Percentiles rank a stretch among this genome's conserved stretches.
These are phyloP conservation scores for Hemichromis elongatus DNA, from an alignment of 2,113 vertebrate species.

Conservation along the genomic window DNA sequence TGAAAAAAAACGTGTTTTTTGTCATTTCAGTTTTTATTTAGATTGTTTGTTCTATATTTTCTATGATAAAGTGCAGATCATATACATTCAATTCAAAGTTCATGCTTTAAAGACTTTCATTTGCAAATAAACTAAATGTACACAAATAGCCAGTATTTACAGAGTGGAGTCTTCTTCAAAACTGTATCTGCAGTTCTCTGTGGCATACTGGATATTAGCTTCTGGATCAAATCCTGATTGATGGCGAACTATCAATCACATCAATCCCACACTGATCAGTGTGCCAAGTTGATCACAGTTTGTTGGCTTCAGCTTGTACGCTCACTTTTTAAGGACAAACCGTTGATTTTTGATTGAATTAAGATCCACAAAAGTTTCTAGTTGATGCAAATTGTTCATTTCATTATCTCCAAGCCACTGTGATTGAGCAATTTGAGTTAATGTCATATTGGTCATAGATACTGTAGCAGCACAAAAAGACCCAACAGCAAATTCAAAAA, in stretches of 20 bases:
- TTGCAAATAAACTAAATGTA: background rate
- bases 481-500: no score
- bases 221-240: background rate
- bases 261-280: background rate
- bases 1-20: background rate
- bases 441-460: no score
- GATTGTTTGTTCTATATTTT: background rate
- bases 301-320: background rate
- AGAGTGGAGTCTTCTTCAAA: background rate
- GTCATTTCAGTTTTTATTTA: background rate
- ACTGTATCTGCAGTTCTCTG: background rate
- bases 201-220: background rate
- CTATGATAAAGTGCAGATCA: background rate
- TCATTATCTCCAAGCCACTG: background rate
- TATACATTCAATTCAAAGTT: background rate
- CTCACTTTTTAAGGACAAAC: background rate
- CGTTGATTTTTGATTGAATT: background rate
- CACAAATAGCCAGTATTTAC: background rate
- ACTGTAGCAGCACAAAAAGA: no score
- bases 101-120: background rate
- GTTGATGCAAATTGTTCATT: background rate
- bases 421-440: no score
- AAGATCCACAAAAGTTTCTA: rapidly evolving
- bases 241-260: background rate
- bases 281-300: background rate